phyloP scores from a whole-genome alignment of 2,113 vertebrate genomes.

The Bostrychus sinensis region DNA sequence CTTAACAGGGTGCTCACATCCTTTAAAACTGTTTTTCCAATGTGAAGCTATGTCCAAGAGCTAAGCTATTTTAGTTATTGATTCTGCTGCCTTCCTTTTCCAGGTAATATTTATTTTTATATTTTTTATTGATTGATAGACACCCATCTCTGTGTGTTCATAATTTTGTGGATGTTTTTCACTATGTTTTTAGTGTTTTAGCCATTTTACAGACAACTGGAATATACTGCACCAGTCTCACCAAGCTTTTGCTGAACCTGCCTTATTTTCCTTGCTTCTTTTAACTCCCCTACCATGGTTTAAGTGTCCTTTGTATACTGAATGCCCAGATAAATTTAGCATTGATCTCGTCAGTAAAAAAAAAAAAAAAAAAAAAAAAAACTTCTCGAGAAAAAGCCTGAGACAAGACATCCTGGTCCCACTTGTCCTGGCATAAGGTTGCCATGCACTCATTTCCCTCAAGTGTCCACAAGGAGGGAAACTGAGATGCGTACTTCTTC shows the following conservation, averaged over 20 bases:
- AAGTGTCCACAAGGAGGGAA: conserved; percentile 29
- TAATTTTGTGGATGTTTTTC: no score
- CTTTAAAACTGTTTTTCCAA: conserved; percentile 20
- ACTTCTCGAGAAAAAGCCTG: neutral
- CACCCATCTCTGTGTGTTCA: no score
- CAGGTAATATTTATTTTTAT: no score
- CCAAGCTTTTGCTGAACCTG: neutral
- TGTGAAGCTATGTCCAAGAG: neutral
- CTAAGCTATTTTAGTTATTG: no score
- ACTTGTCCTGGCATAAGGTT: conserved; percentile 32
- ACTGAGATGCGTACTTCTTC: conserved; percentile 31
- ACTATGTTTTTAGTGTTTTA: no score
- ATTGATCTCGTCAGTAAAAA: conserved; percentile 56
- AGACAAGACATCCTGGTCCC: conserved; percentile 23
- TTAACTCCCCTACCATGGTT: conserved; percentile 10
- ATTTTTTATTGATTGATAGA: neutral
- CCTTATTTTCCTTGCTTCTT: neutral
- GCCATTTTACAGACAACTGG: no score
- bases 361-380: no score
- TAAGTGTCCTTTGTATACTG: conserved; percentile 25
- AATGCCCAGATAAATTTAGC: conserved; percentile 43
- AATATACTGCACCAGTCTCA: no score
- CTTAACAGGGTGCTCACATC: conserved; percentile 8
- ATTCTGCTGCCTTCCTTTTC: no score
- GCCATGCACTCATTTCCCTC: neutral